These are phyloP conservation scores for Heliocidaris erythrogramma DNA, from an alignment of 35 echinoderm and acorn worm species.

Conservation along the genomic window DNA sequence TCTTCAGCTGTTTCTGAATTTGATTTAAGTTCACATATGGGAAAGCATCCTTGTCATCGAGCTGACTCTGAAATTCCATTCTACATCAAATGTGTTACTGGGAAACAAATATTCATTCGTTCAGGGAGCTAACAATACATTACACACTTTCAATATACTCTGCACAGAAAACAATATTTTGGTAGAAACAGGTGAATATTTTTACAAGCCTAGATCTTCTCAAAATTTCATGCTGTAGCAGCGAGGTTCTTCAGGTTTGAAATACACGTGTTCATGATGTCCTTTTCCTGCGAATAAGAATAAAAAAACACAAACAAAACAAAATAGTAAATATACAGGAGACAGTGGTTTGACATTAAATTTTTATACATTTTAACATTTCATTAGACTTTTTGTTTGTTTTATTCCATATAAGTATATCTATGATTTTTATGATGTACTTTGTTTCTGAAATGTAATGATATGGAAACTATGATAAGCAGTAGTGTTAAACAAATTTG, in stretches of 20 bases:
- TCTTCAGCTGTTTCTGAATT: too few species aligned
- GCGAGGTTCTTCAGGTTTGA: constrained; percentile 65
- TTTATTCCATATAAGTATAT: too few species aligned
- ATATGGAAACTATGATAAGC: too few species aligned
- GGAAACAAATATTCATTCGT: not conserved
- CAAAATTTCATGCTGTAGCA: constrained; percentile 54
- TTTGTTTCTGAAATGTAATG: too few species aligned
- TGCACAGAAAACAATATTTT: not conserved
- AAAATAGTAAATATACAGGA: not conserved
- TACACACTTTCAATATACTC: not conserved
- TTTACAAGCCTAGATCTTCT: not conserved
- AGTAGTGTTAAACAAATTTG: too few species aligned
- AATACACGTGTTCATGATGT: constrained; percentile 68
- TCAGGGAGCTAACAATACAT: not conserved
- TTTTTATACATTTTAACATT: too few species aligned
- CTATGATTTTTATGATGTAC: too few species aligned
- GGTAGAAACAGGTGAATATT: not conserved
- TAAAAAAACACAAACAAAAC: constrained; percentile 39
- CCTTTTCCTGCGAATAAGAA: constrained; percentile 65
- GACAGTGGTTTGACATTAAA: not conserved
- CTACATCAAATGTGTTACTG: too few species aligned
- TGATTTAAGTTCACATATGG: too few species aligned
- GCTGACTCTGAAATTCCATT: too few species aligned
- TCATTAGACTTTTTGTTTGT: too few species aligned
- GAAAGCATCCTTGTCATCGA: too few species aligned